These are phyloP conservation scores for Sphaerodactylus townsendi DNA, from an alignment of 2,113 vertebrate species.

Conservation along the genomic window DNA sequence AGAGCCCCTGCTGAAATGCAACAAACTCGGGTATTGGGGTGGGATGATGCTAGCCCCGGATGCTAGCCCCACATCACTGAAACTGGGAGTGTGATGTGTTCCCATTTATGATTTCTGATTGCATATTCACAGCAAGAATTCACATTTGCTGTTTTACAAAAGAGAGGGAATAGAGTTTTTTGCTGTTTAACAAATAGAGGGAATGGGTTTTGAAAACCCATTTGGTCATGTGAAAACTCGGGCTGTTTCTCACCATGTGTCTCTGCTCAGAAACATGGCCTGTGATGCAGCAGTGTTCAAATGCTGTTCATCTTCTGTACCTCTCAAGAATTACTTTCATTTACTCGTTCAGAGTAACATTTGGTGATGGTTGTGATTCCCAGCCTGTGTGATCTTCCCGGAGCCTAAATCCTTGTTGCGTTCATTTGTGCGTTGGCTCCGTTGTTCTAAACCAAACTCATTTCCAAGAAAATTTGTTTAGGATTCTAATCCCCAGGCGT, in stretches of 20 bases:
- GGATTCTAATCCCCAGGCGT: background rate
- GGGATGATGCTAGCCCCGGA: background rate
- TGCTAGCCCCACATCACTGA: no score
- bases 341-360: background rate
- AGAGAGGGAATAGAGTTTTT: background rate
- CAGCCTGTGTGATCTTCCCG: background rate
- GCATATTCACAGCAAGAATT: conserved; percentile 25
- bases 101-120: conserved; percentile 25
- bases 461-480: background rate
- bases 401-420: background rate
- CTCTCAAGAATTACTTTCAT: background rate
- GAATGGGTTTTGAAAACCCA: background rate
- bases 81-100: conserved; percentile 39
- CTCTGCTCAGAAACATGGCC: conserved; percentile 31
- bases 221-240: conserved; percentile 25
- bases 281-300: background rate
- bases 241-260: conserved; percentile 4
- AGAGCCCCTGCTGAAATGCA: background rate
- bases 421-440: background rate
- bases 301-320: background rate
- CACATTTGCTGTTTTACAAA: background rate
- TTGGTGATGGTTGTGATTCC: background rate
- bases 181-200: background rate
- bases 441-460: background rate
- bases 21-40: background rate